These are phyloP conservation scores for Halyomorpha halys DNA, from an alignment of 1,140 invertebrate genomes.

Conservation along the genomic window DNA sequence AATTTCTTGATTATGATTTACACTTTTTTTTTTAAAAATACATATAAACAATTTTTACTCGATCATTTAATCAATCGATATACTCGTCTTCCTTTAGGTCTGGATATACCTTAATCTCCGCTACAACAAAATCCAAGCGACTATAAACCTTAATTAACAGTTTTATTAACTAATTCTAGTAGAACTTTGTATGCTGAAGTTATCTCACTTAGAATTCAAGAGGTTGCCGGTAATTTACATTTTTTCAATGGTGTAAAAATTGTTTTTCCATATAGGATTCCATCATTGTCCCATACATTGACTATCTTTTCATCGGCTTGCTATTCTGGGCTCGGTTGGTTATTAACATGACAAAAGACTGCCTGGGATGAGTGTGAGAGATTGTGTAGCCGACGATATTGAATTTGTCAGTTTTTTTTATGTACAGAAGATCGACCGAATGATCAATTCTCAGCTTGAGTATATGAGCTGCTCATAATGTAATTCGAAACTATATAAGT, in stretches of 20 bases:
- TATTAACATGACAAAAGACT: constrained; percentile 24
- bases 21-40: no score
- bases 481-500: no score
- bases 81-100: background rate
- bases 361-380: constrained; percentile 4
- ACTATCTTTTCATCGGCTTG: constrained; percentile 22
- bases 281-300: constrained; percentile 25
- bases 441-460: constrained; percentile 20
- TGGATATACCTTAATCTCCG: no score
- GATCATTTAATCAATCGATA: no score
- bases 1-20: no score
- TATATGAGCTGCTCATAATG: no score
- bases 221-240: constrained; percentile 22
- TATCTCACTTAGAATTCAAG: constrained; percentile 18
- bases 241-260: constrained; percentile 26
- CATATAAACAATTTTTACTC: no score
- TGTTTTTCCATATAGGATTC: constrained; percentile 26
- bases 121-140: background rate
- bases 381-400: constrained; percentile 20
- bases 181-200: constrained; percentile 9
- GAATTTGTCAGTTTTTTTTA: constrained; percentile 26
- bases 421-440: background rate
- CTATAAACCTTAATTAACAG: no score
- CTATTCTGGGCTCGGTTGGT: background rate
- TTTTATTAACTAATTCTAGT: constrained; percentile 10